Evolutionary conservation across 2,888 invertebrate species (phyloP), one percentile per base, ranked within the genome.

Genomic region (Sipha maydis): DNA sequence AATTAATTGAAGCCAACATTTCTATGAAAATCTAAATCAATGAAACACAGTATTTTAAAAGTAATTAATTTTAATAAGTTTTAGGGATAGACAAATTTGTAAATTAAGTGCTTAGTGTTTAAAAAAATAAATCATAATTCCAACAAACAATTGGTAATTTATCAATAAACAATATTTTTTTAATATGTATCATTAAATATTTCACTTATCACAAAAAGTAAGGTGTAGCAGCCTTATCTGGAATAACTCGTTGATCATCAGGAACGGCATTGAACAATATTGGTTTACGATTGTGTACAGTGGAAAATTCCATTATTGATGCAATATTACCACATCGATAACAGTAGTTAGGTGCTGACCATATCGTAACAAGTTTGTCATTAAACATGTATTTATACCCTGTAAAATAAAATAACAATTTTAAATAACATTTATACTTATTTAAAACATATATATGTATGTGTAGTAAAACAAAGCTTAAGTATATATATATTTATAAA

Each of bases 261-360:
- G 99, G 98, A 85, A 99, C 99, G 69, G 99, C 99, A 91, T 96
- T 94, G 93, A 99, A 99, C 91, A 99, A 93, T 92, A 97, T 97
- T 34, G 96, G 94, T 90, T 94, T 94, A 91, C 95, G 94, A 90
- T 95, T 95, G 90, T 96, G 95, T 14, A 95, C 95, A 90, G 95
- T 95, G 89, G 95, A 94, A 92, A 99, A 97, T 92, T 96, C 96
- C 91, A 99, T 93, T 91, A 99, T 99, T 83, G 99, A 98, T 8
- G 99, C 99, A 88, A 98, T 96, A 92, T 99, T 99, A 79, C 99
- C 99, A 92, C 99, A 99, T 48, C 99, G 95, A 92, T 99, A 99
- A 93, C 99, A 99, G 92, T 99, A 99, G 93, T 99, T 99, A 8
- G 99, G 99, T 9, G 99, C 99, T 28, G 99, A 98, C 98, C 99